Conservation (phyloP, 1,140 invertebrate species). For the Drosophila triauraria region DNA sequence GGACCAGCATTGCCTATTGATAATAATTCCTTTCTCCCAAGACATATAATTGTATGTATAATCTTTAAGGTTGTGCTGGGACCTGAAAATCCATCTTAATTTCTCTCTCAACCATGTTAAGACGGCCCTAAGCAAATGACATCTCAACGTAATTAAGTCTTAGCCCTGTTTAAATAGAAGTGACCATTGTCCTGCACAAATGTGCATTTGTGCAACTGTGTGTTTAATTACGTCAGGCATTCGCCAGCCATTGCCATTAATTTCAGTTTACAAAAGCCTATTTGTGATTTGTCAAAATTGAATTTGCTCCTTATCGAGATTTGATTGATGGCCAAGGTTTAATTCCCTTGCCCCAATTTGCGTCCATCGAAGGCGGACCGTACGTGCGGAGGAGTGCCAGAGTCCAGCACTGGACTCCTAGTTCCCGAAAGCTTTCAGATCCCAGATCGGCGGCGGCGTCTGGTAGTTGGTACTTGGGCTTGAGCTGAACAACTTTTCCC, state of each 20-base stretch:
- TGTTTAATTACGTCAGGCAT: constrained; percentile 61
- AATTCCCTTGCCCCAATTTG: constrained; percentile 41
- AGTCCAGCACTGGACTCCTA: constrained; percentile 1
- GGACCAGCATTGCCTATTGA: too few relatives aligned
- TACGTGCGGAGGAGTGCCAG: not conserved
- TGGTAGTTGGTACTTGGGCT: constrained; percentile 27
- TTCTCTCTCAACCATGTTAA: not conserved
- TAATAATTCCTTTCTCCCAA: not conserved
- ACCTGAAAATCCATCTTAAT: not conserved
- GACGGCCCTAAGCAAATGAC: constrained; percentile 42
- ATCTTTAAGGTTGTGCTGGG: too few relatives aligned
- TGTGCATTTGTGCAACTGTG: constrained; percentile 31
- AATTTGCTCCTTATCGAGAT: constrained; percentile 76
- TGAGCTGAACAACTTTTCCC: constrained; percentile 61
- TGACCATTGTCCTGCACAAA: constrained; percentile 10
- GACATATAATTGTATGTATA: too few relatives aligned
- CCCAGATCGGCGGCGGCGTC: constrained; percentile 11
- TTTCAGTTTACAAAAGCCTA: constrained; percentile 78
- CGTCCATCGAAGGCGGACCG: constrained; percentile 27
- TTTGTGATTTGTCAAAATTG: constrained; percentile 83
- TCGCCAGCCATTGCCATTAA: constrained; percentile 61
- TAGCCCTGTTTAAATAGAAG: constrained; percentile 55
- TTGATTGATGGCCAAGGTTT: constrained; percentile 66
- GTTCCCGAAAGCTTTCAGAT: not conserved
- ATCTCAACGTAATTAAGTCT: constrained; percentile 66